Evolutionary conservation across 2,113 vertebrate genomes (phyloP), one percentile per base, ranked within the genome.

Genomic region (Centrocercus urophasianus): DNA sequence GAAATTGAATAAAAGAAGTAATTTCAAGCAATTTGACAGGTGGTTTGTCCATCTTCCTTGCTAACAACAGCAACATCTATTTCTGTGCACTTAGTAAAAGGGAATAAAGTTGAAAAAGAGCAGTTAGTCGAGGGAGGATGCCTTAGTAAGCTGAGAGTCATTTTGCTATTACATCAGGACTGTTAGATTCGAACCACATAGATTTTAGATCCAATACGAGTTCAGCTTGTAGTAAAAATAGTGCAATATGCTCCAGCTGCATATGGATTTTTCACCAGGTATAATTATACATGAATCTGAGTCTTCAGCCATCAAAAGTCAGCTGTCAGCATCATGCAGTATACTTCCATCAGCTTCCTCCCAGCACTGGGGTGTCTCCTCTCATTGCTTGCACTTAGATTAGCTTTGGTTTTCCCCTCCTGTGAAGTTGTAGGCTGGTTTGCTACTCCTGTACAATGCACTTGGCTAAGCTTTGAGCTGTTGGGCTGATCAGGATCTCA

Each of bases 1-100:
- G 59, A 76, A 89, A 59, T 81, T 38, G 28, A 85, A 79, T 20
- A 83, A 88, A 67, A 50, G 54, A 61, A 48, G 43, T 67, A 57
- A 21, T 87, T 88, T 81, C 60, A 57, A 65, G 57, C 25, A 88
- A 5, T 72, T 59, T 42, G 73, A 70, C 88, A 96, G 73, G 92
- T 96, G 90, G 52, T 52, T 76, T 93, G 52, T 93, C 83, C 9
- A 2, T 94, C 83, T 94, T 91, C 24, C 27, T 34, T 52, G 19
- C 43, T 95, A 38, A 88, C 88, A 90, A 83, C 63, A 92, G 64
- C 45, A 74, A 60, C 60, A 81, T 64, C 81, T n/a, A 76, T 90
- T 87, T 78, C 59, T 78, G 43, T 54, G 14, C 30, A 59, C 52
- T 36, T 70, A 59, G 43, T 65, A 54, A 48, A 81, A 93, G 80